These are phyloP conservation scores for Dunckerocampus dactyliophorus DNA, from an alignment of 2,113 vertebrate species.

Conservation along the genomic window DNA sequence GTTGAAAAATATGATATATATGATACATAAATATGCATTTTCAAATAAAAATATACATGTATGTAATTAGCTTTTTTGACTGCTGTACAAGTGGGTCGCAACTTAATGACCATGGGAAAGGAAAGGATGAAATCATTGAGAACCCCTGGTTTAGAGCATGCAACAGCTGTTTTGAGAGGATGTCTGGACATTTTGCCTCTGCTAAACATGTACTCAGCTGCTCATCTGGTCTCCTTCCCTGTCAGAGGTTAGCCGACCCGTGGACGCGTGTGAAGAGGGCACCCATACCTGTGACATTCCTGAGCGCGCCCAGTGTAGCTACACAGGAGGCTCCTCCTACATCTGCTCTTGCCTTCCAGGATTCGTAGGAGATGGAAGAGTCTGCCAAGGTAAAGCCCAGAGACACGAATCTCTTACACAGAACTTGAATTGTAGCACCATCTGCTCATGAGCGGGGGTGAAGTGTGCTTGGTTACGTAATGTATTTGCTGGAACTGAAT, in stretches of 20 bases:
- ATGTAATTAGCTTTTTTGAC: too few species aligned
- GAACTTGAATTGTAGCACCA: constrained; percentile 33
- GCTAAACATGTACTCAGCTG: not conserved
- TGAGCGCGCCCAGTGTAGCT: constrained; percentile 82
- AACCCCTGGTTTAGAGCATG: too few species aligned
- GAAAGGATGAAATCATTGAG: too few species aligned
- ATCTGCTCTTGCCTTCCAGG: constrained; percentile 82
- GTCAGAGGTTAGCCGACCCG: constrained; percentile 58
- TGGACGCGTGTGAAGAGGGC: constrained; percentile 77
- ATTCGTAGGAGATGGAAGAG: constrained; percentile 79
- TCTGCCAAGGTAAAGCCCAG: constrained; percentile 75
- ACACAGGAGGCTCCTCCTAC: constrained; percentile 77
- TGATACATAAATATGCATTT: too few species aligned
- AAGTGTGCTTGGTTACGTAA: constrained; percentile 32
- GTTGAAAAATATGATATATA: too few species aligned
- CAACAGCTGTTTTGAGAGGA: not conserved
- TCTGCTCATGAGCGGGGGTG: constrained; percentile 35
- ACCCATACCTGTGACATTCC: constrained; percentile 83
- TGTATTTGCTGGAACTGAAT: constrained; percentile 21
- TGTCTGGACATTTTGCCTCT: not conserved
- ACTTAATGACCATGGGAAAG: too few species aligned
- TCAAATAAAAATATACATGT: too few species aligned
- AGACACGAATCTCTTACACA: constrained; percentile 19
- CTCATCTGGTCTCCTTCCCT: not conserved
- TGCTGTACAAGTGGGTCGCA: too few species aligned